Evolutionary conservation across 2,797 vertebrate genomes (phyloP).

Genomic region (Poecilia gillii): DNA sequence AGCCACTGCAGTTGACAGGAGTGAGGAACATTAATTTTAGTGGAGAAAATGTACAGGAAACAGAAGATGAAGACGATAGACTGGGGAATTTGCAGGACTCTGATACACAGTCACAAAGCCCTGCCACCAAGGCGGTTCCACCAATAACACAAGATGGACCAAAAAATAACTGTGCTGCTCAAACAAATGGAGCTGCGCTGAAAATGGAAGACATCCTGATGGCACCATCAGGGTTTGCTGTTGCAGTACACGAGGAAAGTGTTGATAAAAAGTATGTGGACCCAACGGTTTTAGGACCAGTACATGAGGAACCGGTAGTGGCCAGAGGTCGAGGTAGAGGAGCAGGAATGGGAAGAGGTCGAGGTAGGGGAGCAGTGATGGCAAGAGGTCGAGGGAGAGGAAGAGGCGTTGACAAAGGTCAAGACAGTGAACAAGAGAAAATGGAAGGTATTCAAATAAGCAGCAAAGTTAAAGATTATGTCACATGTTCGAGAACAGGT

Average conservation of each 20-base stretch:
- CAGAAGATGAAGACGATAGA: constrained; percentile 16
- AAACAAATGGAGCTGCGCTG: constrained; percentile 14
- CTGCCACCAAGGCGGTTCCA: constrained; percentile 9
- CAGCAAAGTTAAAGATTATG: constrained; percentile 14
- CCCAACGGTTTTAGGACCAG: constrained; percentile 15
- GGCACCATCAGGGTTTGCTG: not conserved
- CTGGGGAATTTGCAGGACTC: constrained; percentile 17
- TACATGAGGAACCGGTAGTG: constrained; percentile 1
- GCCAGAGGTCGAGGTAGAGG: constrained; percentile 19
- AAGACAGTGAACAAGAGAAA: constrained; percentile 5
- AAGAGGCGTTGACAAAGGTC: not conserved
- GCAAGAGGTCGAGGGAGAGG: constrained; percentile 17
- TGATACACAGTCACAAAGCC: constrained; percentile 4
- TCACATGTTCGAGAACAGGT: constrained; percentile 22
- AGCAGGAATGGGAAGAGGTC: not conserved
- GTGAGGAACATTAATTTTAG: constrained; percentile 47
- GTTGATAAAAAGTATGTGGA: constrained; percentile 10
- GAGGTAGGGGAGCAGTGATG: constrained; percentile 14
- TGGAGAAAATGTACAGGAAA: constrained; percentile 60
- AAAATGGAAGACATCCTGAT: constrained; percentile 29
- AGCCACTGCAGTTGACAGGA: constrained; percentile 40
- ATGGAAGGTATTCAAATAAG: constrained; percentile 31
- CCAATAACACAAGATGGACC: constrained; percentile 42
- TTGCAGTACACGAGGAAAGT: constrained; percentile 12
- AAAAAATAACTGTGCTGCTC: constrained; percentile 30